Evolutionary conservation across 2,797 vertebrate genomes (phyloP), one percentile per base, ranked within the genome.

Genomic region (Tympanoctomys barrerae): DNA sequence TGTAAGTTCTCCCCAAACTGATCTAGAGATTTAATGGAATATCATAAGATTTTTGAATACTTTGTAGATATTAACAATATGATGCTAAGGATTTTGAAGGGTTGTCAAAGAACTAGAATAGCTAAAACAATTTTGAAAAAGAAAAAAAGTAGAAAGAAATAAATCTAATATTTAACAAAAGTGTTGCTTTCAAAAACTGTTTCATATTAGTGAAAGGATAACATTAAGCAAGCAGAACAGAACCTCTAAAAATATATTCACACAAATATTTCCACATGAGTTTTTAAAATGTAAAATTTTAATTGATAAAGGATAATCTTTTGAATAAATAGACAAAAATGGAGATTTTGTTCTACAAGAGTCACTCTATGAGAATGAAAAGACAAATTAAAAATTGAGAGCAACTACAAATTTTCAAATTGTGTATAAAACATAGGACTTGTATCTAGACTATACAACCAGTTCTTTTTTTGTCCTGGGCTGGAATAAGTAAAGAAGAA

Each of bases 91-190:
- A 49, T 39, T n/a, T 82, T 79, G 14, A 22, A 83, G 42, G 2
- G 24, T 61, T 8, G 31, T 24, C 93, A 89, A 91, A 24, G 39
- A 89, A 64, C 33, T 12, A 36, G 36, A 96, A 85, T 31, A 81
- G 36, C 52, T 89, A 46, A 79, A 81, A 85, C 11, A 64, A 70
- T 57, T 87, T 22, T 71, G 7, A 78, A 84, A 92, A 36, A 1
- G 5, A 28, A 78, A 71, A 42, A 80, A 39, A 46, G 13, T 12
- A 26, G 24, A 7, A 31, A 7, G 0, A 88, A 91, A n/a, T 78
- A 21, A 86, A 86, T 59, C 80, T 88, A 90, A 75, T 7, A 87
- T 8, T 78, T 59, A 62, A 2, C 84, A 95, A 96, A 77, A 9
- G 28, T 61, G 33, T 4, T 57, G 31, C 61, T 77, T 49, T 52